A percentile compares a stretch with the other conserved stretches of the same genome.
phyloP scores from a whole-genome alignment of 1,140 invertebrate genomes.

The Paracyclopina nana region DNA sequence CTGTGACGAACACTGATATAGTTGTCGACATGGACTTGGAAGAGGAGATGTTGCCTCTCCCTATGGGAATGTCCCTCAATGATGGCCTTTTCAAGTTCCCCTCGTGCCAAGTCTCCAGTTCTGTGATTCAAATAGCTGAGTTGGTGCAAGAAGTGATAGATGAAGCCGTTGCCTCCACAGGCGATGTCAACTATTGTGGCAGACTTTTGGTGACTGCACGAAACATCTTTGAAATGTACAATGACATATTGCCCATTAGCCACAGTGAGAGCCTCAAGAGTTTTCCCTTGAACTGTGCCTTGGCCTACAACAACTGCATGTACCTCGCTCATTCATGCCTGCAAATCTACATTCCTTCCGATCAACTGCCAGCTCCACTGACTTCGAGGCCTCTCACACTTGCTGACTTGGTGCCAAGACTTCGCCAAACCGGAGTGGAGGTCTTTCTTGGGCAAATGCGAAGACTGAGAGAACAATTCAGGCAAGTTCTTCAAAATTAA shows the following conservation, averaged over 20 bases:
- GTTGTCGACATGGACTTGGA: too few relatives aligned
- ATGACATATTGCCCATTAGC: conserved; percentile 47
- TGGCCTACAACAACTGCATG: conserved; percentile 83
- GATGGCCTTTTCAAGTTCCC: conserved; percentile 31
- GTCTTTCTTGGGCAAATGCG: conserved; percentile 30
- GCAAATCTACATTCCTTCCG: too few relatives aligned
- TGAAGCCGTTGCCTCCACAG: conserved; percentile 38
- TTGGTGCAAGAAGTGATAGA: conserved; percentile 47
- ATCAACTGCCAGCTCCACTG: conserved; percentile 28
- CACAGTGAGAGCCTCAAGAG: conserved; percentile 52
- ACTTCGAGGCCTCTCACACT: conserved; percentile 32
- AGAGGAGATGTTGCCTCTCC: not conserved
- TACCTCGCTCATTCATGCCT: conserved; percentile 62
- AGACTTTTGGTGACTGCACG: conserved; percentile 46
- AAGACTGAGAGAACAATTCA: not conserved
- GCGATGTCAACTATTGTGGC: conserved; percentile 30
- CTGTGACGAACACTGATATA: too few relatives aligned
- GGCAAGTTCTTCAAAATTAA: too few relatives aligned
- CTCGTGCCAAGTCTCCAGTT: conserved; percentile 40
- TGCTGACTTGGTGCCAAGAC: conserved; percentile 36
- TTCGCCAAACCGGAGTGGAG: conserved; percentile 42
- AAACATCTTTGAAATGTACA: conserved; percentile 56
- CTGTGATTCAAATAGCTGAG: conserved; percentile 36
- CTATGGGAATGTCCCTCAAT: conserved; percentile 15
- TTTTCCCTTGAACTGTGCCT: conserved; percentile 34